Evolutionary conservation across 1,140 invertebrate species (phyloP).

Genomic region (Penaeus chinensis): DNA sequence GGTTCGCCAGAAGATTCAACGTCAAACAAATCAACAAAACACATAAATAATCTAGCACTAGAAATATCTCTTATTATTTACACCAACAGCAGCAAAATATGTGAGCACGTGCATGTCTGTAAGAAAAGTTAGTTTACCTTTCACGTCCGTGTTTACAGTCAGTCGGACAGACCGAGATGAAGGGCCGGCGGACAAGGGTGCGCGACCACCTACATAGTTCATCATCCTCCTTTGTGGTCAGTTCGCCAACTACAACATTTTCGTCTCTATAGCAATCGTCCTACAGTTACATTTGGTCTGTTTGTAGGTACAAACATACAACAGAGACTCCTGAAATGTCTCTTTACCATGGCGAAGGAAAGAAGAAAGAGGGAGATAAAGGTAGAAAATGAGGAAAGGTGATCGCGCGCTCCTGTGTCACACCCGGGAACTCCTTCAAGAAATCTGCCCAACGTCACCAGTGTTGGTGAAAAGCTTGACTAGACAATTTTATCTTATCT

Average conservation of each 20-base stretch:
- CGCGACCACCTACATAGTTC: not conserved
- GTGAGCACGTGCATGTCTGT: constrained; percentile 30
- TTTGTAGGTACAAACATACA: not conserved
- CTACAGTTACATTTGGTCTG: no score
- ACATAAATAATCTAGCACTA: constrained; percentile 54
- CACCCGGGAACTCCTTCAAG: no score
- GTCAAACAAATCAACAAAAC: constrained; percentile 59
- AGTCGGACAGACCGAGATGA: not conserved
- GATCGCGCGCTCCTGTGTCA: no score
- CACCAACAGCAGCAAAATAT: constrained; percentile 47
- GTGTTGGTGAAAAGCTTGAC: no score
- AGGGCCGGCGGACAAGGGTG: not conserved
- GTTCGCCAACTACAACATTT: no score
- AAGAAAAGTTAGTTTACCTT: not conserved
- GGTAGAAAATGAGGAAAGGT: not conserved
- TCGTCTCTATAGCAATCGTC: no score
- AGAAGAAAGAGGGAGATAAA: not conserved
- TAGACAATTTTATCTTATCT: not conserved
- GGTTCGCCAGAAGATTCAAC: constrained; percentile 46
- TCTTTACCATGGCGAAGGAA: not conserved
- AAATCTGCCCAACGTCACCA: no score
- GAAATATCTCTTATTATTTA: constrained; percentile 48
- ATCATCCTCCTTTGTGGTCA: not conserved
- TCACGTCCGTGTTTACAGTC: no score
- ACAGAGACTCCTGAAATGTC: not conserved